These are phyloP conservation scores for Scyliorhinus canicula DNA, from an alignment of 2,797 vertebrate genomes.

Conservation along the genomic window DNA sequence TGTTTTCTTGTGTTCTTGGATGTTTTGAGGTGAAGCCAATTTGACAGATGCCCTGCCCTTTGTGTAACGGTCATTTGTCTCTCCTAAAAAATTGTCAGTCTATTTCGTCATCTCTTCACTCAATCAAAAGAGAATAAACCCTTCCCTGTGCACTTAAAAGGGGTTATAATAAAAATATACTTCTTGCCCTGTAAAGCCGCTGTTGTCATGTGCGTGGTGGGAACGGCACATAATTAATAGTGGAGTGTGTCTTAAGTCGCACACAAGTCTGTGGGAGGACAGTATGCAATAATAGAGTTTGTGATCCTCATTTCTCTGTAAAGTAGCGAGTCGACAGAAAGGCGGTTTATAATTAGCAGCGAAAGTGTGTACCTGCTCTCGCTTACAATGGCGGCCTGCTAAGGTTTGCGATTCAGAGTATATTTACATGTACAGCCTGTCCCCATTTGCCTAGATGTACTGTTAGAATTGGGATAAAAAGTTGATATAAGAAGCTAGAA, in stretches of 20 bases:
- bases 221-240: neutral
- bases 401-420: neutral
- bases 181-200: neutral
- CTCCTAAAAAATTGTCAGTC: neutral
- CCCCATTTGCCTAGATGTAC: neutral
- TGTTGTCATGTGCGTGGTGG: neutral
- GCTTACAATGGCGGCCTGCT: neutral
- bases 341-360: neutral
- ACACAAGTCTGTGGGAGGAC: neutral
- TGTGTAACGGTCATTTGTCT: neutral
- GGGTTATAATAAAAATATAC: neutral
- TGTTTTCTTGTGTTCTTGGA: neutral
- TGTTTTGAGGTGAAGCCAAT: neutral
- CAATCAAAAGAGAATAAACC: neutral
- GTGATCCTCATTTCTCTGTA: neutral
- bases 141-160: neutral
- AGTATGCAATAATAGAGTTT: neutral
- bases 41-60: neutral
- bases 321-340: neutral
- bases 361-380: neutral
- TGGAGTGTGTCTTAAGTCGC: neutral
- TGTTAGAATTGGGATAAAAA: neutral
- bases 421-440: neutral
- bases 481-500: neutral
- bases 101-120: neutral